Conservation (phyloP, 2,113 vertebrate species). For the Pogonocichla stellata region DNA sequence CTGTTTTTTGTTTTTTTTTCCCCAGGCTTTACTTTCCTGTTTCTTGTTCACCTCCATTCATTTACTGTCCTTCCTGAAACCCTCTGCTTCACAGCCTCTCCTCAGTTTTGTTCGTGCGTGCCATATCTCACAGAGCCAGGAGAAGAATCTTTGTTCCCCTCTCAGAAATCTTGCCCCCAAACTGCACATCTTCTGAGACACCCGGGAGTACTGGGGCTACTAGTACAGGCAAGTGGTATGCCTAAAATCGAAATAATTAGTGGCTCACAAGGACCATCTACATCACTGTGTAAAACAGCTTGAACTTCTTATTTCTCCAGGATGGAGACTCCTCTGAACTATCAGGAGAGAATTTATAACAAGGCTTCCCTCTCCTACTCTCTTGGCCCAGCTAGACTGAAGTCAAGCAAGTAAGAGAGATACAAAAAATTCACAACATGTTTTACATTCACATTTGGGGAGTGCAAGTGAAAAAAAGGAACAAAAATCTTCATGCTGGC, state of each 20-base stretch:
- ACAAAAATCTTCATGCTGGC: not conserved
- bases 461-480: not conserved
- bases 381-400: not conserved
- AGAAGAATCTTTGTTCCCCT: not conserved
- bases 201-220: not conserved
- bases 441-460: not conserved
- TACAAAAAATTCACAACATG: not conserved
- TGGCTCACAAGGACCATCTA: not conserved
- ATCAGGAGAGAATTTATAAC: not conserved
- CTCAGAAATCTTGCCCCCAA: not conserved
- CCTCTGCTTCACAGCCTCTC: not conserved
- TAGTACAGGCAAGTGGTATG: not conserved
- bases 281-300: not conserved
- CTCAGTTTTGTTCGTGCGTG: rapidly evolving
- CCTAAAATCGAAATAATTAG: not conserved
- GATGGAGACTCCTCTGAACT: not conserved
- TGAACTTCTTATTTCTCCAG: not conserved
- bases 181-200: not conserved
- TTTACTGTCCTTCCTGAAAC: not conserved
- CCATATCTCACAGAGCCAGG: not conserved
- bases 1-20: not conserved
- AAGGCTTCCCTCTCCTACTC: not conserved
- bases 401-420: not conserved
- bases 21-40: not conserved
- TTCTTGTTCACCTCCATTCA: not conserved